Evolutionary conservation across 2,113 vertebrate species (phyloP).

Genomic region (Laticauda colubrina): DNA sequence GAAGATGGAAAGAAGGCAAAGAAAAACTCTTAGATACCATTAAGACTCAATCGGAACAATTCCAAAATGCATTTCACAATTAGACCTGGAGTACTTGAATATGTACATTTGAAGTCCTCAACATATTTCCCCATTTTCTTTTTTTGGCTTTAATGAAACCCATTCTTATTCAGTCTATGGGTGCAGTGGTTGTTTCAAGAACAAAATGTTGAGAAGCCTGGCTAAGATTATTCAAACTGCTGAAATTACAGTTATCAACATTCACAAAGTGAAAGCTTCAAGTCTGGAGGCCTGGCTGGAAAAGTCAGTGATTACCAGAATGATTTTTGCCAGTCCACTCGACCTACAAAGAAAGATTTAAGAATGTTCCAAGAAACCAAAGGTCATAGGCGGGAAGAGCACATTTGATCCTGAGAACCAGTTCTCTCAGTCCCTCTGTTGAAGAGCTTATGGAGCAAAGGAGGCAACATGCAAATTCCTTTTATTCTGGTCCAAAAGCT

Average conservation of each 20-base stretch:
- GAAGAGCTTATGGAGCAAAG: slow-evolving; percentile 18
- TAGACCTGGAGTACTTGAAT: not conserved
- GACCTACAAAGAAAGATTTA: no score
- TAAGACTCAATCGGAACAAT: not conserved
- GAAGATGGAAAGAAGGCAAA: not conserved
- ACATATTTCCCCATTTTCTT: not conserved
- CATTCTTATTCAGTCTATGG: not conserved
- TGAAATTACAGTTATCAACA: not conserved
- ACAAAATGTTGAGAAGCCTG: not conserved
- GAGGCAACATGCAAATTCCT: not conserved
- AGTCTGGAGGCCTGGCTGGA: not conserved
- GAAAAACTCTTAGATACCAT: not conserved
- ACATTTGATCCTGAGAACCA: not conserved
- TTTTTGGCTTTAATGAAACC: not conserved
- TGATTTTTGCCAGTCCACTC: not conserved
- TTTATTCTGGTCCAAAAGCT: not conserved
- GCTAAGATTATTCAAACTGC: not conserved
- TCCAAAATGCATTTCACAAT: not conserved
- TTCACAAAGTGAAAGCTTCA: not conserved
- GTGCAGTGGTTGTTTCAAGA: not conserved
- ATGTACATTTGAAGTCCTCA: not conserved
- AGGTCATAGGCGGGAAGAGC: slow-evolving; percentile 11
- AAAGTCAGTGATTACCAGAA: not conserved
- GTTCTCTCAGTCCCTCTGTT: not conserved
- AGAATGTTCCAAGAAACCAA: not conserved